Evolutionary conservation across 2,888 invertebrate genomes (phyloP).

Genomic region (Tribolium freemani): DNA sequence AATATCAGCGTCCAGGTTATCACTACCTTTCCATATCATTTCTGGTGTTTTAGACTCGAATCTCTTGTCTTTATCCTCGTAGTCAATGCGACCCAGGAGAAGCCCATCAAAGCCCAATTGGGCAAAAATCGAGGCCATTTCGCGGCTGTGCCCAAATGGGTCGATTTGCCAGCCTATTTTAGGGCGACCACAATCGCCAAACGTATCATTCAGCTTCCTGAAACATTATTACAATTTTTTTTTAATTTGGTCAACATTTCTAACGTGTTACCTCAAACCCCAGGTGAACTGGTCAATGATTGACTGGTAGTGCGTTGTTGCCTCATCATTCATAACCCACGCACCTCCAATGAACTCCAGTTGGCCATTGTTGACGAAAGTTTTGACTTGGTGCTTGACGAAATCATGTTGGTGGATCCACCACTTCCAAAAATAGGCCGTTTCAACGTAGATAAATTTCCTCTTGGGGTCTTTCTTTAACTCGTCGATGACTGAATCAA

Average conservation of each 20-base stretch:
- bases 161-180: conserved; percentile 87
- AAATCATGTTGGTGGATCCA: conserved; percentile 79
- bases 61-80: conserved; percentile 81
- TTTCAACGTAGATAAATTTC: conserved; percentile 91
- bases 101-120: conserved; percentile 92
- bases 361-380: conserved; percentile 79
- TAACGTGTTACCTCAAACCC: conserved; percentile 74
- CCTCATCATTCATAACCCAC: conserved; percentile 91
- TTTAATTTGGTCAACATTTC: too few relatives aligned
- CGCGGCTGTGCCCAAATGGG: conserved; percentile 89
- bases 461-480: conserved; percentile 70
- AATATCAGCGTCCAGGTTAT: conserved; percentile 72
- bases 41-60: conserved; percentile 77
- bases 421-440: conserved; percentile 87
- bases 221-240: neutral
- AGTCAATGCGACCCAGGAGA: conserved; percentile 90
- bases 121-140: conserved; percentile 85
- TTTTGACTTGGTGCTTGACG: conserved; percentile 74
- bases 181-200: conserved; percentile 81
- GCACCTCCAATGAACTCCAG: conserved; percentile 85
- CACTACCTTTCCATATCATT: conserved; percentile 86
- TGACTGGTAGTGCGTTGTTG: conserved; percentile 79
- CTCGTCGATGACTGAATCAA: conserved; percentile 78
- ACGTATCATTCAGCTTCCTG: conserved; percentile 74
- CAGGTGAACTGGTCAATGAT: conserved; percentile 83